Evolutionary conservation across 2,113 vertebrate species (phyloP), one percentile per base, ranked within the genome.

Genomic region (Petrocephalus zakoni): DNA sequence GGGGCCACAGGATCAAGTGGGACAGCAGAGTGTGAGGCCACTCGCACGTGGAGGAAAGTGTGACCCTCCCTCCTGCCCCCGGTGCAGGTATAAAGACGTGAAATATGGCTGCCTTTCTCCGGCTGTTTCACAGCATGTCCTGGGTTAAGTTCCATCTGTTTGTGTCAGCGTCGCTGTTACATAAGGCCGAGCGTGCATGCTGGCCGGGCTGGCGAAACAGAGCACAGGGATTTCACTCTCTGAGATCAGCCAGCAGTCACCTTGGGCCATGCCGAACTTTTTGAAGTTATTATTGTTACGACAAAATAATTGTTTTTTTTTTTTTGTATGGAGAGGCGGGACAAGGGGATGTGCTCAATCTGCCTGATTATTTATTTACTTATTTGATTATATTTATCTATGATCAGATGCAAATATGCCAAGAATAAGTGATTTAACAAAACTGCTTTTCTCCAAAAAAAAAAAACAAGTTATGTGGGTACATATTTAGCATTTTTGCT

Each of bases 131-230:
- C 85, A 61, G 53, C 88, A 87, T 89, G 90, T 91, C 91, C 90
- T 88, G 88, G 90, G 90, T 90, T 61, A 53, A 47, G 85, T 88
- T 88, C 92, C 92, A 92, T 92, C 92, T 92, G 91, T 90, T 91
- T 88, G 89, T 89, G 90, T 92, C 90, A 92, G 90, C 86, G 89
- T 21, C n/a, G 78, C 85, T 90, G 89, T 89, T 91, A 90, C 91
- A 90, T 89, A 87, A 85, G 89, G 87, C 52, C 81, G 52, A 83
- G 85, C 81, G 81, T 89, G 85, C 25, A 88, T 89, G 53, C 68
- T n/a, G 87, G 52, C 52, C 22, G 49, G n/a, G 52, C 56, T 13
- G 49, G 58, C 11, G 61, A 88, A 87, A 42, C 9, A 53, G 34
- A 85, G 25, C 37, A 49, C 64, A 15, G 46, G 21, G 21, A 52